These are phyloP conservation scores for Nasalis larvatus DNA, from an alignment of 2,113 vertebrate species.

Conservation along the genomic window DNA sequence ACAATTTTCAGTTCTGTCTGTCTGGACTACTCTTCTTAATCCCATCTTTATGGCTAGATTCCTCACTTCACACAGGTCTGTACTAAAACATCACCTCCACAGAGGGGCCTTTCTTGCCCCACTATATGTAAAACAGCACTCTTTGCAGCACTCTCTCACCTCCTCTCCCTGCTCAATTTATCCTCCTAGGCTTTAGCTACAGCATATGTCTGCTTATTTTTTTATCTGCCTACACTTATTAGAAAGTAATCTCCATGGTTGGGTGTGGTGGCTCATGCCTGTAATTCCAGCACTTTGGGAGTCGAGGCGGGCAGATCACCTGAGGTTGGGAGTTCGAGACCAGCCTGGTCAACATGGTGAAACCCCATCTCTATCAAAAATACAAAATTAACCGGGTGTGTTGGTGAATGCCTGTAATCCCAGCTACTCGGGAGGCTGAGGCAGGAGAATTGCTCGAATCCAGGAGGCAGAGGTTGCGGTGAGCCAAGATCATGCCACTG, in stretches of 20 bases:
- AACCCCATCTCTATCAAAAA: too few species aligned
- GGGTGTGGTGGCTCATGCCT: too few species aligned
- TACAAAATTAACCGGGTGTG: too few species aligned
- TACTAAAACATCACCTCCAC: neutral
- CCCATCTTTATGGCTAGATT: neutral
- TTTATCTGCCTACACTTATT: neutral
- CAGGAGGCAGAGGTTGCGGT: too few species aligned
- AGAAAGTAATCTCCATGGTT: neutral
- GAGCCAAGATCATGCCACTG: too few species aligned
- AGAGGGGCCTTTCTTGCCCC: neutral
- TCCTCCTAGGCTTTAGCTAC: neutral
- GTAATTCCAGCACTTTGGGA: too few species aligned
- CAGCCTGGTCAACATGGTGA: too few species aligned
- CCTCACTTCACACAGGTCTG: neutral
- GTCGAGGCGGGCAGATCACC: too few species aligned
- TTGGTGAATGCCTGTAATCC: too few species aligned
- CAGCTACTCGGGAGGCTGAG: too few species aligned
- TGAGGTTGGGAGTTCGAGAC: too few species aligned
- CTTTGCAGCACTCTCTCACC: neutral
- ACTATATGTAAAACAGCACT: neutral
- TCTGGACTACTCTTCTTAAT: neutral
- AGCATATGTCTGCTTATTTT: neutral
- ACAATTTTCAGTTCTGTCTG: neutral
- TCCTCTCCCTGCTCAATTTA: neutral
- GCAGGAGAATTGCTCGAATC: too few species aligned